A percentile compares a stretch with the other conserved stretches of the same genome.
phyloP scores from a whole-genome alignment of 2,113 vertebrate genomes.

The Arvicanthis niloticus region DNA sequence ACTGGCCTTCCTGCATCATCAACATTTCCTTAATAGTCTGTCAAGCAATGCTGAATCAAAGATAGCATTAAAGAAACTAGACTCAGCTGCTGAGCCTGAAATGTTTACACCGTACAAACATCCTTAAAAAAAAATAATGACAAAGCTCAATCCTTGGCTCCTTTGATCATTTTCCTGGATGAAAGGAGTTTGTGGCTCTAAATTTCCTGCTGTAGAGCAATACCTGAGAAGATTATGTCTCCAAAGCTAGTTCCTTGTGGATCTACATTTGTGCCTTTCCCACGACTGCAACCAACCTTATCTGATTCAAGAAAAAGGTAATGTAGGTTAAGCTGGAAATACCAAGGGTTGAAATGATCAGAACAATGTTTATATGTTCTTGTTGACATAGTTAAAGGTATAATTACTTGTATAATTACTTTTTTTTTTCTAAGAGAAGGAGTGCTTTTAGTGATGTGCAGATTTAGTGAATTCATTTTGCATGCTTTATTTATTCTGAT shows the following conservation, averaged over 20 bases:
- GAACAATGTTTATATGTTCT: neutral
- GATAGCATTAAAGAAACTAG: conserved; percentile 75
- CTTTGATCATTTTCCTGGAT: conserved; percentile 36
- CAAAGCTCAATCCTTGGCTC: conserved; percentile 36
- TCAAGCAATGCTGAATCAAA: conserved; percentile 76
- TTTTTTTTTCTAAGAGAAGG: conserved; percentile 33
- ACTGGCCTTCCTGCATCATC: conserved; percentile 83
- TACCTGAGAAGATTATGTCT: conserved; percentile 77
- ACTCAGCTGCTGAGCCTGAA: conserved; percentile 62
- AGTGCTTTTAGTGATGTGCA: neutral
- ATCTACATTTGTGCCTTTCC: conserved; percentile 84
- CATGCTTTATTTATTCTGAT: conserved; percentile 24
- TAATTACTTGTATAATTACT: neutral
- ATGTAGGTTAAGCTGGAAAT: conserved; percentile 40
- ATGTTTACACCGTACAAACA: conserved; percentile 54
- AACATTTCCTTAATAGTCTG: conserved; percentile 82
- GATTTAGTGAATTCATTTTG: neutral
- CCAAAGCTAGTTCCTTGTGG: conserved; percentile 81
- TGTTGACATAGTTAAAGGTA: neutral
- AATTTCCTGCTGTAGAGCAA: conserved; percentile 59
- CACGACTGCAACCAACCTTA: conserved; percentile 73
- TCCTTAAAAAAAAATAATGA: conserved; percentile 30
- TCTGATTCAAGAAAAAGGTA: conserved; percentile 83
- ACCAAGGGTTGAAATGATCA: neutral
- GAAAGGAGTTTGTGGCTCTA: conserved; percentile 53